Evolutionary conservation across 1,140 invertebrate genomes (phyloP).

Genomic region (Kradibia gibbosae): DNA sequence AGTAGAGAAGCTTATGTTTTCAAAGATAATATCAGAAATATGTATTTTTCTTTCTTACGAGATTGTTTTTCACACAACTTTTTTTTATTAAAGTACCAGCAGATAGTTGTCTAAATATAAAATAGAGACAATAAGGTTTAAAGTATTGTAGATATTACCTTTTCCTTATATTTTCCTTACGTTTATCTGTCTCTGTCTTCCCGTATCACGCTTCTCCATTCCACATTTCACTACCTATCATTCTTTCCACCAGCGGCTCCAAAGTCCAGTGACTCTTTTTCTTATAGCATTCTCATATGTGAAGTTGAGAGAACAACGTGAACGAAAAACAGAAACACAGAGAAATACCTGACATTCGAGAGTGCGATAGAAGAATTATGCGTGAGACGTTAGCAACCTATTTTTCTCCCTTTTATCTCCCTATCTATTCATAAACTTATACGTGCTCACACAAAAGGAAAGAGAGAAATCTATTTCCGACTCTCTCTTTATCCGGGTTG

Average conservation of each 20-base stretch:
- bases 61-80: slow-evolving; percentile 32
- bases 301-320: neutral
- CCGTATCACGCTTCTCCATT: neutral
- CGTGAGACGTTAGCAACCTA: neutral
- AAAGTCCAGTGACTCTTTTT: slow-evolving; percentile 18
- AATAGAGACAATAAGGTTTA: neutral
- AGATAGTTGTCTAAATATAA: neutral
- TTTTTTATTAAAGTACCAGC: slow-evolving; percentile 15
- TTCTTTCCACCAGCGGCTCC: neutral
- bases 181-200: neutral
- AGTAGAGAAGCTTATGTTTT: slow-evolving; percentile 39
- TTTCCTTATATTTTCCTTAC: neutral
- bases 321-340: slow-evolving; percentile 2
- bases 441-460: neutral
- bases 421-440: too few species aligned
- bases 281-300: neutral
- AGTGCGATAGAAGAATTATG: neutral
- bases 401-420: slow-evolving; percentile 6
- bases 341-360: neutral
- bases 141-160: neutral
- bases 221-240: neutral
- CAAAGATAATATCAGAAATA: slow-evolving; percentile 20
- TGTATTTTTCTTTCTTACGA: slow-evolving; percentile 30
- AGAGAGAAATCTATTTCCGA: neutral
- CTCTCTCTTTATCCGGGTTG: neutral